Conservation (phyloP, 2,797 vertebrate species). For the Acridotheres tristis region DNA sequence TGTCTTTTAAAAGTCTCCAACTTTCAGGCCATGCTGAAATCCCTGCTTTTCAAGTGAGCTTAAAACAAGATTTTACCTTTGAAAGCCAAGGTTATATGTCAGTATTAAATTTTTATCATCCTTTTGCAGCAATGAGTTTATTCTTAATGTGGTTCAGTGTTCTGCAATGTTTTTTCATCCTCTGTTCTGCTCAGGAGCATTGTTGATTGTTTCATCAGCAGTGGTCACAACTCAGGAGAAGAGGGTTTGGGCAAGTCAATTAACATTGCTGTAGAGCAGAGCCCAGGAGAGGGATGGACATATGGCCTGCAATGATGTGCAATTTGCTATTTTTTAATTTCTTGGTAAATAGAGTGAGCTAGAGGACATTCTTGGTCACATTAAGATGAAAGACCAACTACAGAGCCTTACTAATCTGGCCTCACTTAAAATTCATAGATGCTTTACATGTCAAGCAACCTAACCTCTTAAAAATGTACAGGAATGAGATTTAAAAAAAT, state of each 20-base stretch:
- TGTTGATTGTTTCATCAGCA: constrained; percentile 36
- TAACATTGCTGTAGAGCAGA: constrained; percentile 59
- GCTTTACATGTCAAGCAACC: constrained; percentile 19
- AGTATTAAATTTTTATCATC: not conserved
- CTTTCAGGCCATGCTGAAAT: not conserved
- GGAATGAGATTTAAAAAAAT: not conserved
- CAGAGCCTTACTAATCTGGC: constrained; percentile 20
- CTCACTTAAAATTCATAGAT: constrained; percentile 49
- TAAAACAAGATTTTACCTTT: not conserved
- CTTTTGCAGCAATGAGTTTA: not conserved
- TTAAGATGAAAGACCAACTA: constrained; percentile 49
- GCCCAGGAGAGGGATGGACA: constrained; percentile 21
- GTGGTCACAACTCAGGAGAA: constrained; percentile 43
- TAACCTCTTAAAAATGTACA: constrained; percentile 44
- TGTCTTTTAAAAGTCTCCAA: not conserved
- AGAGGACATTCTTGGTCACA: constrained; percentile 51
- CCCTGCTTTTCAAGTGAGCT: not conserved
- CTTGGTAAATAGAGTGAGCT: constrained; percentile 35
- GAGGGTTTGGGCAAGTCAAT: constrained; percentile 48
- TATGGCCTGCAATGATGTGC: constrained; percentile 12
- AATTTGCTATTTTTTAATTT: constrained; percentile 57
- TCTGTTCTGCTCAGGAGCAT: not conserved
- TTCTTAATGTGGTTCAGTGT: not conserved
- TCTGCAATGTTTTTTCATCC: not conserved
- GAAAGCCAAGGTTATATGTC: not conserved